Conservation (phyloP, 2,113 vertebrate genomes). For the Paralichthys olivaceus region DNA sequence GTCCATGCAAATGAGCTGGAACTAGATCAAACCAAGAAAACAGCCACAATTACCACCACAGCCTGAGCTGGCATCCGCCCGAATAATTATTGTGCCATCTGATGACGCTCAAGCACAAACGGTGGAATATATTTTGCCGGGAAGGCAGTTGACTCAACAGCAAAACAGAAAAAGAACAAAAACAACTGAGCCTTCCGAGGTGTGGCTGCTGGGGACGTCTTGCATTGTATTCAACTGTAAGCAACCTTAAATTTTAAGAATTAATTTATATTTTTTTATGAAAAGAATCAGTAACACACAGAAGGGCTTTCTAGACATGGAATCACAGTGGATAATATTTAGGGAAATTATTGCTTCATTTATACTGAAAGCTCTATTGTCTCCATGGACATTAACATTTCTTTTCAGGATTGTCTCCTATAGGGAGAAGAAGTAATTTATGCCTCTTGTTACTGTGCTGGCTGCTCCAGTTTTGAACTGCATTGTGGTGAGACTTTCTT, state of each 20-base stretch:
- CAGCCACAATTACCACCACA: slow-evolving; percentile 50
- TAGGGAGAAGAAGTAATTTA: slow-evolving; percentile 68
- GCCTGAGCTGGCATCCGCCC: slow-evolving; percentile 45
- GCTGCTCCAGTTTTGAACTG: slow-evolving; percentile 67
- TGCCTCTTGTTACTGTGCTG: slow-evolving; percentile 63
- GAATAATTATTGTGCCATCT: slow-evolving; percentile 51
- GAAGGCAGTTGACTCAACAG: slow-evolving; percentile 1
- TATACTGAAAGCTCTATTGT: slow-evolving; percentile 37
- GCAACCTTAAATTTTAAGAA: neutral
- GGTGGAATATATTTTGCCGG: slow-evolving; percentile 15
- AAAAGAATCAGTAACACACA: slow-evolving; percentile 22
- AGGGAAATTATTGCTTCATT: slow-evolving; percentile 24
- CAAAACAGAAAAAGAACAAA: neutral
- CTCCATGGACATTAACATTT: slow-evolving; percentile 66
- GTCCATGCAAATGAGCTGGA: slow-evolving; percentile 49
- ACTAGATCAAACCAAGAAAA: slow-evolving; percentile 57
- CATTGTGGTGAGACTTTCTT: slow-evolving; percentile 57
- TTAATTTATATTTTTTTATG: slow-evolving; percentile 7
- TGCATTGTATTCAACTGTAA: slow-evolving; percentile 18
- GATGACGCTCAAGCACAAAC: slow-evolving; percentile 47
- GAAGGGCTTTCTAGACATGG: slow-evolving; percentile 5
- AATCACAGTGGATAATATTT: slow-evolving; percentile 30
- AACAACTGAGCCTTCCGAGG: slow-evolving; percentile 43
- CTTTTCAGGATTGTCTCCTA: slow-evolving; percentile 44
- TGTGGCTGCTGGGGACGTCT: slow-evolving; percentile 27